Base-by-base conservation (phyloP, 2,797 vertebrate species). In the Xiphophorus birchmanni region DNA sequence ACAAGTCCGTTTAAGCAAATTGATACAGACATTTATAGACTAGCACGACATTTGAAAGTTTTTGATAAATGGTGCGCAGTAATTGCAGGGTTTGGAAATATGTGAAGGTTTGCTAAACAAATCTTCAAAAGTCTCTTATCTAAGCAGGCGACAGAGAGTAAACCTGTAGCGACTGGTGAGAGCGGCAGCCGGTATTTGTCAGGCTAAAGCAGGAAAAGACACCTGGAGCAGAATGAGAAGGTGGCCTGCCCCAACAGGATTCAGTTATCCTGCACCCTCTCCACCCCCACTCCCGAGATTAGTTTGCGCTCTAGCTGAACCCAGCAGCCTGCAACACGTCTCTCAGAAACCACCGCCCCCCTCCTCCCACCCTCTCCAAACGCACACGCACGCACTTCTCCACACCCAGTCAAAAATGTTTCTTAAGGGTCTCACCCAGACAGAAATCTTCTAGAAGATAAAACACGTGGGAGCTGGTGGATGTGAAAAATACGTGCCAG, bases 241-340 rank as follows among this genome's bases (percentile, higher is more conserved):
- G 87, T 89, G 88, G 87, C 90, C 84, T 93, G 92, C 75, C 90
- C 90, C 89, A 77, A 93, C 89, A 93, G 90, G 92, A 92, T 84
- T 88, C 85, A 90, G 74, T 80, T 76, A 86, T 92, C 80, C 90
- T 82, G 78, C 83, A 87, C 89, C 87, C 87, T 86, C 80, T 92
- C 92, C 90, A 89, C 89, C 91, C 92, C 90, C 94, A 91, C 80
- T 44, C 67, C 67, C 58, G 74, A 93, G 90, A 92, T 92, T 87
- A 92, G 89, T 91, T 82, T 75, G 75, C 78, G 75, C 82, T 85
- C 75, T 32, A 81, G 73, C 74, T 92, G 91, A 94, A 93, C 91
- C 85, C 88, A 2, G 78, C 67, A 84, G 93, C 92, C 91, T 89
- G 76, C 77, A 78, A 85, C 90, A 71, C 92, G 87, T 89, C 91